Evolutionary conservation across 1,140 invertebrate species (phyloP).

Genomic region (Panulirus ornatus): DNA sequence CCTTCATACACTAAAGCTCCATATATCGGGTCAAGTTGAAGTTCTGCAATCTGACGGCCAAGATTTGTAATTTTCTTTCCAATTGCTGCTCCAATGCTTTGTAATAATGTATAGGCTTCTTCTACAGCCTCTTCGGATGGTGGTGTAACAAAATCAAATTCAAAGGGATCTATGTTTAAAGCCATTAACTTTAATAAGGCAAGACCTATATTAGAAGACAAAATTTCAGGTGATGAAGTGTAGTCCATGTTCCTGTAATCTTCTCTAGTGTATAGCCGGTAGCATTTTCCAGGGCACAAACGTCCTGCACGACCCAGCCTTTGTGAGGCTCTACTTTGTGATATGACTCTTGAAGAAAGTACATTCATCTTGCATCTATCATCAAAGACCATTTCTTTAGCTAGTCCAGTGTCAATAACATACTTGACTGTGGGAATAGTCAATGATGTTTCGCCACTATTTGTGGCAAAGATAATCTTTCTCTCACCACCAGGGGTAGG

Average conservation of each 20-base stretch:
- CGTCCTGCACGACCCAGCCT: conserved; percentile 18
- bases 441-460: conserved; percentile 29
- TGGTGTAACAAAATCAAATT: conserved; percentile 30
- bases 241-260: conserved; percentile 3
- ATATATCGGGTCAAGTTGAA: conserved; percentile 16
- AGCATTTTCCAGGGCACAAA: conserved; percentile 27
- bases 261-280: conserved; percentile 24
- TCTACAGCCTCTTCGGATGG: not conserved
- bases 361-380: not conserved
- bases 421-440: conserved; percentile 35
- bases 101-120: not conserved
- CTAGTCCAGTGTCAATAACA: conserved; percentile 36
- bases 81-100: not conserved
- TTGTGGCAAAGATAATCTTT: conserved; percentile 34
- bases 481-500: not conserved
- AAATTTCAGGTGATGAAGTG: conserved; percentile 6
- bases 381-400: conserved; percentile 30
- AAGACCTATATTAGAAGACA: not conserved
- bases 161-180: conserved; percentile 16
- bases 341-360: not conserved
- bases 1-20: conserved; percentile 30
- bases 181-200: conserved; percentile 21
- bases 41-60: conserved; percentile 16
- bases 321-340: conserved; percentile 14
- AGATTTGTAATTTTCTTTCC: conserved; percentile 7